A percentile compares a stretch with the other conserved stretches of the same genome.
These are phyloP conservation scores for Cercopithecus mona DNA, from an alignment of 2,113 vertebrate genomes.

Conservation along the genomic window DNA sequence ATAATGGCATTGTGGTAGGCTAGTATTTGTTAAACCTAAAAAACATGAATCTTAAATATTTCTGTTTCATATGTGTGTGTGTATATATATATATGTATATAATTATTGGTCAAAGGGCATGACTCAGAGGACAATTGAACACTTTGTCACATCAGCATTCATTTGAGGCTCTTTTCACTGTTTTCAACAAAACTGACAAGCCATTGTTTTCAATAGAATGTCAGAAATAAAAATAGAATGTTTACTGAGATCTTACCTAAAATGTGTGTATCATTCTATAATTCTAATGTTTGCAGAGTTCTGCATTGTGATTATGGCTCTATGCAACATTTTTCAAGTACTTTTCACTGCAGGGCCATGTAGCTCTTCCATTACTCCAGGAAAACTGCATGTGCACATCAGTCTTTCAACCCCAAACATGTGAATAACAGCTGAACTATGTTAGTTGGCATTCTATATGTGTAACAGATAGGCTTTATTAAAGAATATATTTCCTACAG, in stretches of 20 bases:
- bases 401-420: background rate
- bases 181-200: background rate
- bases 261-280: background rate
- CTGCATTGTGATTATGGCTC: background rate
- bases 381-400: background rate
- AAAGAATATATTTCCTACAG: background rate
- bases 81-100: background rate
- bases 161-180: constrained; percentile 36
- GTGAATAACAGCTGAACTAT: background rate
- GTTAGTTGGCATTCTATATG: background rate
- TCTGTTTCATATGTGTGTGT: accelerated
- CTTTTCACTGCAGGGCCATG: background rate
- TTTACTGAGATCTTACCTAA: background rate
- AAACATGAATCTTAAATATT: background rate
- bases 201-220: background rate
- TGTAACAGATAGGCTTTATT: background rate
- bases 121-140: background rate
- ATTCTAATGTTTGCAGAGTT: accelerated
- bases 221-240: background rate
- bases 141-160: constrained; percentile 11
- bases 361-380: background rate
- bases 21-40: constrained; percentile 34
- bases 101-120: constrained; percentile 12
- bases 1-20: background rate
- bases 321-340: background rate